phyloP scores from a whole-genome alignment of 53 echinoderm and acorn worm genomes.

The Echinometra lucunter region DNA sequence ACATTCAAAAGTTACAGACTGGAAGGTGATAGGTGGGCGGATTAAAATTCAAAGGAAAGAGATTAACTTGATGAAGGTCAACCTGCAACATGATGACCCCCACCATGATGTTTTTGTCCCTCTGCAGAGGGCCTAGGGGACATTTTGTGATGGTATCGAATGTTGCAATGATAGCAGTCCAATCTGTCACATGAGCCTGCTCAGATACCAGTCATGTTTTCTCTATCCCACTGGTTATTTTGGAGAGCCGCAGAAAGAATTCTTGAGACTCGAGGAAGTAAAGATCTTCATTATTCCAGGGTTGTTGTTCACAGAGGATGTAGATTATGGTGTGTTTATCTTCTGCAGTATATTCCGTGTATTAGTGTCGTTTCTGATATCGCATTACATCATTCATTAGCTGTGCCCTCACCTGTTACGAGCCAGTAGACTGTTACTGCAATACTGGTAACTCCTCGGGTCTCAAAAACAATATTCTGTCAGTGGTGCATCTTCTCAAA shows the following conservation, averaged over 20 bases:
- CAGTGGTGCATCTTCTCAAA: background rate
- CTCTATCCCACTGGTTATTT: slow-evolving; percentile 37
- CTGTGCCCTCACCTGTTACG: background rate
- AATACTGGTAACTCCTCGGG: background rate
- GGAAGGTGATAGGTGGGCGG: slow-evolving; percentile 37
- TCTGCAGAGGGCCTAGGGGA: slow-evolving; percentile 12
- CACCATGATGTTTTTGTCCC: slow-evolving; percentile 34
- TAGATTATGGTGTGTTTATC: slow-evolving; percentile 9
- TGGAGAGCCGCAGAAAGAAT: slow-evolving; percentile 47
- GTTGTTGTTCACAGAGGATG: background rate
- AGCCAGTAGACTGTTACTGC: background rate
- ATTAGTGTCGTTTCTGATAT: background rate
- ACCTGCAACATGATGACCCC: slow-evolving; percentile 37
- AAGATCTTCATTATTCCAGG: background rate
- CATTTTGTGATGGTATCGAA: slow-evolving; percentile 48
- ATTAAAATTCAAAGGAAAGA: slow-evolving; percentile 55
- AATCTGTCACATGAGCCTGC: slow-evolving; percentile 12
- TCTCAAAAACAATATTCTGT: background rate
- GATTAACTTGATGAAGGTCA: slow-evolving; percentile 56
- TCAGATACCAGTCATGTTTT: slow-evolving; percentile 29
- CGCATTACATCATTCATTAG: background rate
- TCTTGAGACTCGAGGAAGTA: background rate
- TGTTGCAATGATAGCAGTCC: slow-evolving; percentile 44
- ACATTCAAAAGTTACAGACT: slow-evolving; percentile 1
- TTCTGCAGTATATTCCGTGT: background rate